Evolutionary conservation across 2,113 vertebrate genomes (phyloP), one percentile per base, ranked within the genome.

Genomic region (Pionites leucogaster): DNA sequence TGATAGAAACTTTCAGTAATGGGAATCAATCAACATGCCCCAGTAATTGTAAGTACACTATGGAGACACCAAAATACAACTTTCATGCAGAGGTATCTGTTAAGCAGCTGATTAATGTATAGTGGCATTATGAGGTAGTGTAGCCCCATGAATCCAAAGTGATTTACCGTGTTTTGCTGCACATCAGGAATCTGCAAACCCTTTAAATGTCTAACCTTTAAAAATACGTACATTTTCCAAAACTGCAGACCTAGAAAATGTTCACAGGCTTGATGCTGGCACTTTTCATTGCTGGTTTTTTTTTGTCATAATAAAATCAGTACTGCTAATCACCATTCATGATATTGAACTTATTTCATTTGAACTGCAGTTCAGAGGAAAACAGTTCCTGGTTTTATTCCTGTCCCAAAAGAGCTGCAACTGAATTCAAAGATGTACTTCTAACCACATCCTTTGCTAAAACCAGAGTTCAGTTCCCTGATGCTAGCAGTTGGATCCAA

Each of bases 131-230:
- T 39, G 79, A 71, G 63, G 77, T 57, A 90, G 44, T 76, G 24
- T 49, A 19, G 42, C 42, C 59, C 37, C 65, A 29, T 10, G 72
- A 64, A 91, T 83, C 55, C 88, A 68, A 88, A 79, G 42, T 35
- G 35, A 90, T 91, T 92, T 89, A 53, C 33, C 12, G 29, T 15
- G 44, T 82, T 93, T 86, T 87, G 78, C 57, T 90, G 52, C 82
- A 44, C 75, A 63, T n/a, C 50, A 70, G 60, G 49, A 83, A 77
- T 53, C 88, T 71, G 70, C 27, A 88, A 93, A 82, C 20, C 23
- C 60, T 93, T 88, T 90, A 93, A 94, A 94, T 23, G 47, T 82
- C 81, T 87, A 92, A 77, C 90, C 52, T 93, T 88, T 88, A 77
- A 75, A 96, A 82, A 84, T 49, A 77, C 10, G 39, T 57, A 5